Evolutionary conservation across 2,113 vertebrate species (phyloP).

Genomic region (Elaphurus davidianus): DNA sequence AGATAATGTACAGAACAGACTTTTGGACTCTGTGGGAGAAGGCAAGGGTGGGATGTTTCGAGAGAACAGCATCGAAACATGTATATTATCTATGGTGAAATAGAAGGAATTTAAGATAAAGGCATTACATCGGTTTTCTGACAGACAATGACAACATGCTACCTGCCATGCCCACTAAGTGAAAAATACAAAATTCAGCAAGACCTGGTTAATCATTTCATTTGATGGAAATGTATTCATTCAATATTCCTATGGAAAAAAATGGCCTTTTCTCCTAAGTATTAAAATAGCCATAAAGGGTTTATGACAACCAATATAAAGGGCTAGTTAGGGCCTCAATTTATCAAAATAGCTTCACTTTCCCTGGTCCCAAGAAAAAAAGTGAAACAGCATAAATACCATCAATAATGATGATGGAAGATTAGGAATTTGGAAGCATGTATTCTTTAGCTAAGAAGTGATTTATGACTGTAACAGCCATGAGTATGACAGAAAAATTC

Average conservation of each 20-base stretch:
- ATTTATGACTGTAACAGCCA: not conserved
- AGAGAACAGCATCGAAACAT: too few species aligned
- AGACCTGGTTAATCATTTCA: constrained; percentile 22
- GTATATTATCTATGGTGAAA: too few species aligned
- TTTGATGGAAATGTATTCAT: constrained; percentile 4
- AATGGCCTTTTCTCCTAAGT: not conserved
- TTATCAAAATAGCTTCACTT: constrained; percentile 9
- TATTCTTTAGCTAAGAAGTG: not conserved
- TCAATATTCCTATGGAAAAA: not conserved
- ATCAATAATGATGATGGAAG: constrained; percentile 8
- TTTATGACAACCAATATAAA: not conserved
- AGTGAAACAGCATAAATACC: not conserved
- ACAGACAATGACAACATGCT: not conserved
- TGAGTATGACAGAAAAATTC: not conserved
- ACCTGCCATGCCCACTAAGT: not conserved
- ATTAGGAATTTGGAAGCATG: not conserved
- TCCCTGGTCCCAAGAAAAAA: not conserved
- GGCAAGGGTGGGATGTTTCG: too few species aligned
- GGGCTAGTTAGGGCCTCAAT: not conserved
- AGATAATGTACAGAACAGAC: too few species aligned
- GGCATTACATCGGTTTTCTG: not conserved
- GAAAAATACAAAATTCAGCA: constrained; percentile 32
- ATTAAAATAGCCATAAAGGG: not conserved
- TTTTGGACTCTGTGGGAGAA: too few species aligned
- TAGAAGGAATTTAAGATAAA: constrained; percentile 42